Conservation (phyloP, 2,113 vertebrate species). For the Hippopotamus amphibius region DNA sequence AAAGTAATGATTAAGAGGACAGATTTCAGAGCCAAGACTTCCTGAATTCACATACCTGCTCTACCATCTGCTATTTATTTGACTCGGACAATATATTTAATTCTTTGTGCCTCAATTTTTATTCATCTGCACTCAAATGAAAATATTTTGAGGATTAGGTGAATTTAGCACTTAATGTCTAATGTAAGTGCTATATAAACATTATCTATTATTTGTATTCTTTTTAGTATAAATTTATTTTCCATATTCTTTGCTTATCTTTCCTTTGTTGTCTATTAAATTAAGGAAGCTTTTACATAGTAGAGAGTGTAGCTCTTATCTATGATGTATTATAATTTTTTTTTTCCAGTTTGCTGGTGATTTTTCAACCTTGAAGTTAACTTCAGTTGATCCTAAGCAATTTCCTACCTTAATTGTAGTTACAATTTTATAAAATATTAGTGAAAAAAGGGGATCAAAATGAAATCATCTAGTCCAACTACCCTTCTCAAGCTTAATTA, state of each 20-base stretch:
- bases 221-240: not conserved
- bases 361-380: not conserved
- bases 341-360: not conserved
- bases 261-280: not conserved
- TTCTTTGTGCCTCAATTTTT: not conserved
- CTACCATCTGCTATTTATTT: not conserved
- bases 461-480: not conserved
- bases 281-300: not conserved
- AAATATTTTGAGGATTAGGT: not conserved
- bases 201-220: not conserved
- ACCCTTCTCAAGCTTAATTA: not conserved
- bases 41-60: not conserved
- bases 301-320: not conserved
- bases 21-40: not conserved
- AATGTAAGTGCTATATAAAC: not conserved
- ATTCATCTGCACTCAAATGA: not conserved
- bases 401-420: not conserved
- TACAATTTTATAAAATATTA: constrained; percentile 32
- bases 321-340: not conserved
- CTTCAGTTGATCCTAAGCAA: not conserved
- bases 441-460: not conserved
- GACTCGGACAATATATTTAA: not conserved
- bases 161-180: not conserved
- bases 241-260: not conserved
- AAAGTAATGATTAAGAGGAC: not conserved